A percentile compares a stretch with the other conserved stretches of the same genome.
phyloP scores from a whole-genome alignment of 2,113 vertebrate genomes.

The Oreochromis aureus region DNA sequence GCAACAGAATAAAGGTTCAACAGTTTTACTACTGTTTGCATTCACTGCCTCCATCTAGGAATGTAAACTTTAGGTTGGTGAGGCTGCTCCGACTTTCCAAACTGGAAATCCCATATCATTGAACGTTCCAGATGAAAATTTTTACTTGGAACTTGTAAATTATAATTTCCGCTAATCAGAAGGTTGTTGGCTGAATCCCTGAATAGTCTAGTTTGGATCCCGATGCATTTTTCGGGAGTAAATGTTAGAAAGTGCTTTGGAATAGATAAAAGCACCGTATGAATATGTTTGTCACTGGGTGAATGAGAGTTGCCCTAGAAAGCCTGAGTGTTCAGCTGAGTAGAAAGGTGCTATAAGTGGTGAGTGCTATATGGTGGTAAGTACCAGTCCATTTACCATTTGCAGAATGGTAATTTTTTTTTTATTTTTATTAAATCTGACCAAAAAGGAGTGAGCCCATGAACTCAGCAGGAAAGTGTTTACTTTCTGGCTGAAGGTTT shows the following conservation, averaged over 20 bases:
- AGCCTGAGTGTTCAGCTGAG: background rate
- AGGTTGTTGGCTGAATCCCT: background rate
- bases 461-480: background rate
- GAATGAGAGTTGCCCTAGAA: background rate
- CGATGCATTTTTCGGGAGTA: rapidly evolving
- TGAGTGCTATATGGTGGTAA: background rate
- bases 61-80: background rate
- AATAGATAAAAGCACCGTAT: background rate
- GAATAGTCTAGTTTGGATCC: background rate
- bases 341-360: background rate
- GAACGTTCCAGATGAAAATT: background rate
- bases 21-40: background rate
- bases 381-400: background rate
- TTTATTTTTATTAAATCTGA: background rate
- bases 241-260: background rate
- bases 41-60: background rate
- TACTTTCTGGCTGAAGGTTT: background rate
- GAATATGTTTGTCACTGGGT: background rate
- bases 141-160: background rate
- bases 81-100: background rate
- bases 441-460: background rate
- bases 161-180: background rate
- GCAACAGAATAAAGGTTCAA: background rate
- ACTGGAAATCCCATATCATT: background rate
- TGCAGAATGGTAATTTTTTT: background rate